Evolutionary conservation across 1,140 invertebrate species (phyloP), one percentile per base, ranked within the genome.

Genomic region (Babylonia areolata): DNA sequence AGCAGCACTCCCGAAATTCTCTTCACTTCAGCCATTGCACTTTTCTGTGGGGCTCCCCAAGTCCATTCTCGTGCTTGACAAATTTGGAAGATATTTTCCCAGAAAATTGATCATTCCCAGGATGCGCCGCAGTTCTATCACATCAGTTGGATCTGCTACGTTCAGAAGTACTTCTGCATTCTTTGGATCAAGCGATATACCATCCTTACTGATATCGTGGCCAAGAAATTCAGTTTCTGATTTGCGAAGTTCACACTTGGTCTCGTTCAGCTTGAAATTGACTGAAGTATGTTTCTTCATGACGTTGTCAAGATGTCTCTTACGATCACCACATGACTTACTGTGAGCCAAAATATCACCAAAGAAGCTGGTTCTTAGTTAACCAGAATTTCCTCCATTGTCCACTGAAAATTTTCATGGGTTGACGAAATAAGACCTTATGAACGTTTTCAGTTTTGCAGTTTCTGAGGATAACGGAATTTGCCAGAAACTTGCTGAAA

Each of bases 401-500:
- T 80, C 42, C 83, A 33, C 54, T 89, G 87, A 71, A 87, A 89
- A 31, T 87, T 31, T 81, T 90, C 86, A 12, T 85, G 54, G 1
- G 85, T 86, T 31, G 87, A 89, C 5, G 75, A 78, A 37, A 88
- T 87, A 88, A 35, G 87, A 85, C 54, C 54, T 96, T 20, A 93
- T 98, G 80, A 95, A 96, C 0, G 95, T 97, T 92, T 94, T 99
- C 73, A 95, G 97, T 17, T 95, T 97, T 0, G 93, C 97, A 37
- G 95, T 96, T 77, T 98, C 98, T 94, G 97, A 98, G 92, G 96
- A 96, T 71, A 97, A 98, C 91, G 97, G 97, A 94, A 97, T 98
- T 88, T 98, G 97, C 97, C 97, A 94, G 90, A 93, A 98, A 31
- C 33, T 75, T 86, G 20, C 17, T 81, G 64, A 81, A 86, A n/a